Evolutionary conservation across 2,113 vertebrate species (phyloP).

Genomic region (Fulmarus glacialis): DNA sequence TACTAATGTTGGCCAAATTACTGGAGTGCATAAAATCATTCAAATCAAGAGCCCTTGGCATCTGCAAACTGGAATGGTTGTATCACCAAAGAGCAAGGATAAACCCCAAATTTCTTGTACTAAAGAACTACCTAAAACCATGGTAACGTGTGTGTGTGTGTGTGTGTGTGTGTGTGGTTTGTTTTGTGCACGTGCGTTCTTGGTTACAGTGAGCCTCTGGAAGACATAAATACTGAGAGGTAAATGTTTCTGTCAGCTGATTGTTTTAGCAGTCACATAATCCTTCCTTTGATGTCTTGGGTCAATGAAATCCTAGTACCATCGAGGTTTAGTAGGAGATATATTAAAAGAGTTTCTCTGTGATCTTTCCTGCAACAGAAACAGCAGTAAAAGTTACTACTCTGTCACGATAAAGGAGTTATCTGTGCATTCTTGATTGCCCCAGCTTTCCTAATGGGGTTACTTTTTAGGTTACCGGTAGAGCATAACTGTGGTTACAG

Average conservation of each 20-base stretch:
- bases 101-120: background rate
- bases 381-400: constrained; percentile 67
- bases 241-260: constrained; percentile 27
- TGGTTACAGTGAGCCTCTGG: background rate
- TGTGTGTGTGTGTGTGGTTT: background rate
- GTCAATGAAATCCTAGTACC: constrained; percentile 67
- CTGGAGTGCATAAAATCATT: background rate
- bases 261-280: constrained; percentile 59
- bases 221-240: constrained; percentile 7
- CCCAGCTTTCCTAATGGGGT: background rate
- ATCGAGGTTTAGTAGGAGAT: constrained; percentile 40
- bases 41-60: background rate
- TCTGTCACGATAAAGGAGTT: background rate
- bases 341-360: constrained; percentile 64
- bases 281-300: constrained; percentile 70
- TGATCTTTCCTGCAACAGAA: constrained; percentile 76
- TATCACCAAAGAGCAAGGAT: background rate
- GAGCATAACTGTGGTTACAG: background rate
- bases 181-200: background rate
- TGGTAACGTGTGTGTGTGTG: rapidly evolving
- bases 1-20: background rate
- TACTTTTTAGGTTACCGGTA: background rate
- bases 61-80: background rate
- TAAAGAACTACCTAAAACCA: background rate
- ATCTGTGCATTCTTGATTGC: background rate